Evolutionary conservation across 2,888 invertebrate genomes (phyloP).

Genomic region (Trichacis sp.): DNA sequence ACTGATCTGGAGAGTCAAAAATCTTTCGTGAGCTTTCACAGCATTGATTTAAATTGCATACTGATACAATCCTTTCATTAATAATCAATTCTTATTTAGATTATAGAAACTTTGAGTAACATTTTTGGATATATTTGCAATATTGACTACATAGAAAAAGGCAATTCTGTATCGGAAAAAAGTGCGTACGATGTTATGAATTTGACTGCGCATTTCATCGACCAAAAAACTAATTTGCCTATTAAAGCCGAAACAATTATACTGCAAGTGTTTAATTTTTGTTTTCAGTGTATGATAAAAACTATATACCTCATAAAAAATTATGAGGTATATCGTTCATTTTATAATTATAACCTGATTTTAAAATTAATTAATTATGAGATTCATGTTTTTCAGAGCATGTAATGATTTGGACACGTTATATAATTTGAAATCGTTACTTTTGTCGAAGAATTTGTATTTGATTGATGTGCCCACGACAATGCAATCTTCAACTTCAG

Average conservation of each 20-base stretch:
- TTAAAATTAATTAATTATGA: too few species aligned
- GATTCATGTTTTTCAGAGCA: slow-evolving; percentile 63
- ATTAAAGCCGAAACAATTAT: slow-evolving; percentile 71
- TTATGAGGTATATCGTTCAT: too few species aligned
- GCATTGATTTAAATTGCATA: too few species aligned
- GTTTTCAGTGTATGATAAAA: too few species aligned
- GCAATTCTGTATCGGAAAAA: slow-evolving; percentile 64
- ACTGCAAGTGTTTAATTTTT: slow-evolving; percentile 71
- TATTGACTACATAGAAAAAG: slow-evolving; percentile 72
- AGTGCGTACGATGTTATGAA: slow-evolving; percentile 67
- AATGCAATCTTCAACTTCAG: slow-evolving; percentile 53
- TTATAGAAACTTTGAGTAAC: slow-evolving; percentile 71
- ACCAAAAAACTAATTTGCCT: slow-evolving; percentile 68
- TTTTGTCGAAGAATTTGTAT: slow-evolving; percentile 64
- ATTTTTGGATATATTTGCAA: slow-evolving; percentile 73
- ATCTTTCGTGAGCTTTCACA: slow-evolving; percentile 72
- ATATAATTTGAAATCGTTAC: slow-evolving; percentile 65
- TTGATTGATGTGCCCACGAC: slow-evolving; percentile 71
- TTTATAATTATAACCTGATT: too few species aligned
- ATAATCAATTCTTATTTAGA: too few species aligned
- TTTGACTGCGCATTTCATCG: slow-evolving; percentile 74
- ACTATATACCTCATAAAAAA: too few species aligned
- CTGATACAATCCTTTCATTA: too few species aligned
- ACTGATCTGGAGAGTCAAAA: slow-evolving; percentile 66
- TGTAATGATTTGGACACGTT: slow-evolving; percentile 70